Percentiles rank a stretch among this genome's conserved stretches.
Evolutionary conservation across 2,113 vertebrate genomes (phyloP).

Genomic region (Sialia sialis): DNA sequence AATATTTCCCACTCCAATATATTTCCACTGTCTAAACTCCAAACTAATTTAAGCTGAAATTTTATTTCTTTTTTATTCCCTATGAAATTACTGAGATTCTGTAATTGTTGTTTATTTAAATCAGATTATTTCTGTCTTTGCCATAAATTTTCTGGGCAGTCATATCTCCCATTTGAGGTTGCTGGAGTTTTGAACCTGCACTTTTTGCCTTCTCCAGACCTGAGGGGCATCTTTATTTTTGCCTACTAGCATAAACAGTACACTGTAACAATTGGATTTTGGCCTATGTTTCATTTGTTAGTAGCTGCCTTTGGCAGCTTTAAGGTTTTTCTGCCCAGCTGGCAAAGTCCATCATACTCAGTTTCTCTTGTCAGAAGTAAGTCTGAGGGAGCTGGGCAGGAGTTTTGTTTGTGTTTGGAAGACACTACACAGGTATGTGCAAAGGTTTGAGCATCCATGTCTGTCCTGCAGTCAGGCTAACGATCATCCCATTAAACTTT

Average conservation of each 20-base stretch:
- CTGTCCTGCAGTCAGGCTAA: neutral
- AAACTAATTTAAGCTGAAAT: neutral
- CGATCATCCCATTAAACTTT: slow-evolving; percentile 53
- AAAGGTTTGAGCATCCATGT: neutral
- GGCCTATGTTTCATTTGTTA: neutral
- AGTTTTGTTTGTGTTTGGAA: neutral
- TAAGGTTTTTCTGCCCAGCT: neutral
- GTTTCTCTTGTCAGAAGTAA: neutral
- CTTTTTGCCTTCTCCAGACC: neutral
- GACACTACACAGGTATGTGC: neutral
- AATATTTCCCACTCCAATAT: neutral
- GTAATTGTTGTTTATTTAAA: neutral
- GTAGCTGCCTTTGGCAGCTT: neutral
- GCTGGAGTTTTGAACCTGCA: neutral
- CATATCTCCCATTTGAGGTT: neutral
- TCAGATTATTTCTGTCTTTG: neutral
- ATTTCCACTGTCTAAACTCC: neutral
- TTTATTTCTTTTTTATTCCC: neutral
- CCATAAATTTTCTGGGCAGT: neutral
- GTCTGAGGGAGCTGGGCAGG: neutral
- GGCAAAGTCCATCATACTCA: neutral
- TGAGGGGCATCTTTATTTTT: neutral
- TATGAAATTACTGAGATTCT: neutral
- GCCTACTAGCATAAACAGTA: neutral
- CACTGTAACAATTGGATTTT: neutral